phyloP scores from a whole-genome alignment of 1,140 invertebrate species.

The Tetramorium alpestre region DNA sequence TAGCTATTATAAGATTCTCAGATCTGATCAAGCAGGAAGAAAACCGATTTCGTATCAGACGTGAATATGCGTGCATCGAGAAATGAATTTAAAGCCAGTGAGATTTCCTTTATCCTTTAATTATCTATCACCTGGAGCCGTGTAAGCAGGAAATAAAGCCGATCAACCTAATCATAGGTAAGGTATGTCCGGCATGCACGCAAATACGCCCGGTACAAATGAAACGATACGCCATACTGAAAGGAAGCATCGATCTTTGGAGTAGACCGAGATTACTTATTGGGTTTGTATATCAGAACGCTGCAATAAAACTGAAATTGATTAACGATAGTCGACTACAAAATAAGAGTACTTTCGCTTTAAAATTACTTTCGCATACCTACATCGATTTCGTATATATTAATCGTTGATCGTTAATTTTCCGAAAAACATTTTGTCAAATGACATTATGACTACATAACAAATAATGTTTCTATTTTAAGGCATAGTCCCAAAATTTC shows the following conservation, averaged over 20 bases:
- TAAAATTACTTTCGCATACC: neutral
- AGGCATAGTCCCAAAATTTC: neutral
- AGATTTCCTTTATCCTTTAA: constrained; percentile 52
- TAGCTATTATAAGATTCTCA: neutral
- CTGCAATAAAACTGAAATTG: constrained; percentile 29
- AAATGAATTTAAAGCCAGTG: constrained; percentile 27
- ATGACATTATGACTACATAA: neutral
- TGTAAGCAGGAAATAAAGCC: constrained; percentile 56
- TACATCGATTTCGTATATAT: too few species aligned
- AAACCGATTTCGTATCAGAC: neutral
- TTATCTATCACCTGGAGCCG: constrained; percentile 39
- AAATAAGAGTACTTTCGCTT: constrained; percentile 8
- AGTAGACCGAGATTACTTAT: constrained; percentile 13
- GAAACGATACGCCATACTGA: neutral
- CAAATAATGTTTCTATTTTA: neutral
- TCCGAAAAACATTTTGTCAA: neutral
- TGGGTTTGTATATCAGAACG: neutral
- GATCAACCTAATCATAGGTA: constrained; percentile 44
- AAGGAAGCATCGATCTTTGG: constrained; percentile 30
- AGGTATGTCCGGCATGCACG: neutral
- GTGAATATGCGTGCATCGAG: neutral
- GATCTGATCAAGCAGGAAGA: neutral
- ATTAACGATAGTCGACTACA: neutral
- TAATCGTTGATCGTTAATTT: neutral
- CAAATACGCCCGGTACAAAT: constrained; percentile 20